These are phyloP conservation scores for Acleris holmiana DNA, from an alignment of 2,888 invertebrate species.

Conservation along the genomic window DNA sequence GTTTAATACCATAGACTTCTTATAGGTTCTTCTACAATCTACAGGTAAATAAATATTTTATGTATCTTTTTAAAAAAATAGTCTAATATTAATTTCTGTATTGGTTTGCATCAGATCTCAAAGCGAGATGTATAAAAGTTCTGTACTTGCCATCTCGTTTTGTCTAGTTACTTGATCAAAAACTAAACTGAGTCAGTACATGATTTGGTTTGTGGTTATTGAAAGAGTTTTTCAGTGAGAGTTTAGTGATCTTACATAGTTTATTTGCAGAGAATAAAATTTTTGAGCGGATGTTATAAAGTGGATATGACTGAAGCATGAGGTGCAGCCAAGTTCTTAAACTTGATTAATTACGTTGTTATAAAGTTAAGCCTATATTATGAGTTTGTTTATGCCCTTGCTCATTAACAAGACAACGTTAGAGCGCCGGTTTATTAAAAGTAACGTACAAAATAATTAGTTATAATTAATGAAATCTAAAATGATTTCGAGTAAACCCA, in stretches of 20 bases:
- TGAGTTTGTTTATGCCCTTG: neutral
- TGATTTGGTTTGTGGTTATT: neutral
- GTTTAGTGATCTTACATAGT: neutral
- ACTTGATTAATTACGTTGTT: constrained; percentile 16
- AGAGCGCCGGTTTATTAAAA: neutral
- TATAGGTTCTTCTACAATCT: no score
- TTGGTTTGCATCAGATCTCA: no score
- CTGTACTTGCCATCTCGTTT: no score
- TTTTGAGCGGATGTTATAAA: constrained; percentile 1
- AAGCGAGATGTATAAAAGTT: no score
- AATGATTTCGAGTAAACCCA: no score
- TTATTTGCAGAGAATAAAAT: neutral
- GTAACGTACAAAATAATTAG: neutral
- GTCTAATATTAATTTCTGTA: no score
- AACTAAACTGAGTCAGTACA: neutral
- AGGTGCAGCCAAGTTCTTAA: constrained; percentile 22
- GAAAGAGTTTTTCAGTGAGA: neutral
- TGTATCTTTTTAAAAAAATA: no score
- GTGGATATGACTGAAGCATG: constrained; percentile 6
- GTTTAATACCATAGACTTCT: no score
- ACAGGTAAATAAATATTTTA: no score
- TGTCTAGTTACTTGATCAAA: no score
- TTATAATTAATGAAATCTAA: no score
- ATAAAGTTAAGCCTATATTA: constrained; percentile 5
- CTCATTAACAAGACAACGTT: no score